Evolutionary conservation across 1,140 invertebrate species (phyloP).

Genomic region (Glossosoma conforme): DNA sequence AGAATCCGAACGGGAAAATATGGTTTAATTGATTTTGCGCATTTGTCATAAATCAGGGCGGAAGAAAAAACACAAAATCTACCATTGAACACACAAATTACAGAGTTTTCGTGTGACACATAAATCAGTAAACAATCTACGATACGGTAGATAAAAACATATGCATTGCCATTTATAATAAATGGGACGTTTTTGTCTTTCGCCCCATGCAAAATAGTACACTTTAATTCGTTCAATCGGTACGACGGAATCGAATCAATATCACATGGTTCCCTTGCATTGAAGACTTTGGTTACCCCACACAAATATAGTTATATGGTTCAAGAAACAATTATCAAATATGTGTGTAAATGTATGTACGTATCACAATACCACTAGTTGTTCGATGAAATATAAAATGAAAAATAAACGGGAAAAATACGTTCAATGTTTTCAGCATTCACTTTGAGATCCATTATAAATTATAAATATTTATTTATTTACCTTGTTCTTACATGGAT

Average conservation of each 20-base stretch:
- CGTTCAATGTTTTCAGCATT: too few relatives aligned
- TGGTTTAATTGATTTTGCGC: too few relatives aligned
- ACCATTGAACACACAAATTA: background rate
- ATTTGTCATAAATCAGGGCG: too few relatives aligned
- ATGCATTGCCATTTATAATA: constrained; percentile 13
- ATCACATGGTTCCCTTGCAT: constrained; percentile 51
- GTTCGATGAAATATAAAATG: background rate
- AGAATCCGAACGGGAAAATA: too few relatives aligned
- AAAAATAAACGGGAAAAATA: too few relatives aligned
- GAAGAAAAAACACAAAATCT: too few relatives aligned
- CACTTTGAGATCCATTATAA: too few relatives aligned
- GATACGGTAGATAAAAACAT: background rate
- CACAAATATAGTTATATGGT: background rate
- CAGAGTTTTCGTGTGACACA: constrained; percentile 31
- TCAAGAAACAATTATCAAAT: background rate
- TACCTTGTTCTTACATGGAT: too few relatives aligned
- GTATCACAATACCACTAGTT: background rate
- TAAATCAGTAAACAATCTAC: constrained; percentile 7
- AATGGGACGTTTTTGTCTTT: constrained; percentile 33
- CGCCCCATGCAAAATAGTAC: constrained; percentile 58
- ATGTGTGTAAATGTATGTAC: background rate
- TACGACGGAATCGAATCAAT: constrained; percentile 42
- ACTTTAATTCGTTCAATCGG: constrained; percentile 45
- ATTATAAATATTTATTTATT: too few relatives aligned
- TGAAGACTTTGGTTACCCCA: constrained; percentile 25